Conservation (phyloP, 2,797 vertebrate species). For the Amblyraja radiata region DNA sequence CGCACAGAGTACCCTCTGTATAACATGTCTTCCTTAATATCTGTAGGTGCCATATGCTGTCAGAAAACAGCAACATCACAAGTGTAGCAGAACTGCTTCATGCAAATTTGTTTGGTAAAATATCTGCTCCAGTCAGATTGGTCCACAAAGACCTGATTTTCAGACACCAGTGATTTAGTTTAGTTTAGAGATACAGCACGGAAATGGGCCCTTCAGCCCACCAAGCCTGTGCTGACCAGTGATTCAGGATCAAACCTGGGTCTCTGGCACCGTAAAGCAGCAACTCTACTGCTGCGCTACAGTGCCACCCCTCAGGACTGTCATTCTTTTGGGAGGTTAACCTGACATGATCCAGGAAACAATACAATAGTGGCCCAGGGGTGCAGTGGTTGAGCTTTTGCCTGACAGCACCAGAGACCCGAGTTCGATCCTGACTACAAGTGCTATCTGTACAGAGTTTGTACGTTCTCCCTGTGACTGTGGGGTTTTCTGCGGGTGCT, state of each 20-base stretch:
- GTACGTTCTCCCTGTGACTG: too few relatives aligned
- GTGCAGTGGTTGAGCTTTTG: too few relatives aligned
- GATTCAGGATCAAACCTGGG: too few relatives aligned
- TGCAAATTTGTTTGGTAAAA: background rate
- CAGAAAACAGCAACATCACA: background rate
- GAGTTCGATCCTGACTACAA: too few relatives aligned
- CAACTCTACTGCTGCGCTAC: too few relatives aligned
- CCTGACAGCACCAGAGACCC: too few relatives aligned
- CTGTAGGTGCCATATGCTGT: background rate
- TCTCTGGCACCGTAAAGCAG: too few relatives aligned
- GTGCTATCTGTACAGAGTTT: too few relatives aligned
- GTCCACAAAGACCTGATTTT: background rate
- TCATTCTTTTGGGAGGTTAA: background rate
- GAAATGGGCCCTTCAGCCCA: too few relatives aligned
- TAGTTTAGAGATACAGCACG: too few relatives aligned
- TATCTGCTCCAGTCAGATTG: background rate
- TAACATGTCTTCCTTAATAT: background rate
- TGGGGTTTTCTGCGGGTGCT: too few relatives aligned
- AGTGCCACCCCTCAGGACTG: background rate
- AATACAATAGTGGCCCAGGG: background rate
- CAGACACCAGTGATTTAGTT: background rate
- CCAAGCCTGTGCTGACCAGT: too few relatives aligned
- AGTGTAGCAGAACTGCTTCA: background rate
- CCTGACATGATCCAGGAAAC: background rate
- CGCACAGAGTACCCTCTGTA: background rate